A percentile compares a stretch with the other conserved stretches of the same genome.
Conservation (phyloP, 2,113 vertebrate genomes). For the Xiphophorus hellerii region DNA sequence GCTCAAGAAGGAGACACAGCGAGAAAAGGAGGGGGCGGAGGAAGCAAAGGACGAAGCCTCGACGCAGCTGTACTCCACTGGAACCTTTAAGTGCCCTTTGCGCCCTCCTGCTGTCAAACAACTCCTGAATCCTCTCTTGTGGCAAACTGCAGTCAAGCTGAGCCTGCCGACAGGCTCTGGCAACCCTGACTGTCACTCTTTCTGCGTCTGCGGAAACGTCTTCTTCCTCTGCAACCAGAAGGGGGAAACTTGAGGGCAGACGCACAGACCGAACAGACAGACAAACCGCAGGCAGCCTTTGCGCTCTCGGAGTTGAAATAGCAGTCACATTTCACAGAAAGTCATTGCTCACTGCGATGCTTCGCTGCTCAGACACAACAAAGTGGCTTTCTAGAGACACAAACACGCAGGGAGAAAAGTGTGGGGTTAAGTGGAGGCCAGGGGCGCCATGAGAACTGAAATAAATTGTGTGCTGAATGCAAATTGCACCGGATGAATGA, state of each 20-base stretch:
- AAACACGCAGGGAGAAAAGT: slow-evolving; percentile 57
- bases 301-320: slow-evolving; percentile 60
- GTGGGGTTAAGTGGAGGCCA: slow-evolving; percentile 60
- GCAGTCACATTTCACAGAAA: slow-evolving; percentile 72
- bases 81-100: slow-evolving; percentile 28
- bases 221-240: slow-evolving; percentile 55
- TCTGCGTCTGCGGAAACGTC: slow-evolving; percentile 61
- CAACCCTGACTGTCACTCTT: slow-evolving; percentile 56
- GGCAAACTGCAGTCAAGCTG: slow-evolving; percentile 28
- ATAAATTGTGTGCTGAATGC: slow-evolving; percentile 52
- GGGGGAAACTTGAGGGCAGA: slow-evolving; percentile 61
- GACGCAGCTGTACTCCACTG: slow-evolving; percentile 9
- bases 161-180: slow-evolving; percentile 50
- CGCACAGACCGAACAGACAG: slow-evolving; percentile 60
- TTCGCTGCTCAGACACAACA: slow-evolving; percentile 74
- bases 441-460: slow-evolving; percentile 44
- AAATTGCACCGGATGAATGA: slow-evolving; percentile 35
- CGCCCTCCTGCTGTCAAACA: slow-evolving; percentile 43
- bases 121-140: slow-evolving; percentile 38
- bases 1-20: slow-evolving; percentile 3
- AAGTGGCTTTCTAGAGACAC: slow-evolving; percentile 62
- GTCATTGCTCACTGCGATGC: slow-evolving; percentile 66
- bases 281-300: slow-evolving; percentile 65
- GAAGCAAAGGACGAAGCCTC: slow-evolving; percentile 19
- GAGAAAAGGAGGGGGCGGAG: slow-evolving; percentile 1